Base-by-base conservation (phyloP, 2,888 invertebrate species). In the Stenurella melanura region DNA sequence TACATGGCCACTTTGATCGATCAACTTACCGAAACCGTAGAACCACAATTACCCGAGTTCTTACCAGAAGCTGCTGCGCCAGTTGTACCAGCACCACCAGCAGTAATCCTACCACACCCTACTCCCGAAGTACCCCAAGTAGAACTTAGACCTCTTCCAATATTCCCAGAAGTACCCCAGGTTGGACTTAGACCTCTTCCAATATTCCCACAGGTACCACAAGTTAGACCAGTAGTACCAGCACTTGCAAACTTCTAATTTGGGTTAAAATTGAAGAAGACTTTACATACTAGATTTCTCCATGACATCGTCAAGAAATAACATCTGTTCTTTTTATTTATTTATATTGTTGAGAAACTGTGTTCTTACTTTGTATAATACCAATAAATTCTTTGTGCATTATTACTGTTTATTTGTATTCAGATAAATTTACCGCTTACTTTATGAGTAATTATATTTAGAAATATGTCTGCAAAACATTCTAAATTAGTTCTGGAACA, bases 1-100 rank as follows among this genome's bases (percentile, higher is more conserved):
- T 77, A 78, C 15, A 75, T 83, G 76, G 19, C 67, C 6, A 10
- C 21, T 3, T 18, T 67, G 12, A 58, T 60, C 6, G 60, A 34
- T 34, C 70, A 70, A 38, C 70, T 60, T 15, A 18, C 61, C n/a
- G 42, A 56, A 18, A 17, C 15, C n/a, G 30, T 34, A 17, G 61
- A 42, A 4, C 50, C 50, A 50, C n/a, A 15, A 50, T 50, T 50
- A n/a, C 50, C 50, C 15, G 50, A 50, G 7, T 50, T n/a, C 4
- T 1, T 50, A 50, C 50, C 50, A 50, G 50, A 50, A n/a, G 15
- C 1, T n/a, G 15, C 50, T n/a, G n/a, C n/a, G n/a, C n/a, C n/a
- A n/a, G n/a, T n/a, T n/a, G n/a, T n/a, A n/a, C 15, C 12, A n/a
- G 1, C 15, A 0, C 11, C 15, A 42, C 11, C 15, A 11, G 12